Percentiles rank a stretch among this genome's conserved stretches.
These are phyloP conservation scores for Agrochola macilenta DNA, from an alignment of 2,888 invertebrate genomes.

Conservation along the genomic window DNA sequence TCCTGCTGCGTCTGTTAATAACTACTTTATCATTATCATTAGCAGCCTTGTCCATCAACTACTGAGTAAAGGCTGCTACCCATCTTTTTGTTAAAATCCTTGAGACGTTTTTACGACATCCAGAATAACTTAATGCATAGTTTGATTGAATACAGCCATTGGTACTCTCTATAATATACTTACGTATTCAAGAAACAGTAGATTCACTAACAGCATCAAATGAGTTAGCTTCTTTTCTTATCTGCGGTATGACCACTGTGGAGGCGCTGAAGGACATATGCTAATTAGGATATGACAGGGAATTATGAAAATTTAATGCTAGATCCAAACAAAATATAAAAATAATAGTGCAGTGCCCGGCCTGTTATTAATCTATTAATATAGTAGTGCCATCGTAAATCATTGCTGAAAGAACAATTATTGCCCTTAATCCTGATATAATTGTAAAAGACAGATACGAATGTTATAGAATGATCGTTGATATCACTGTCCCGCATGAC, in stretches of 20 bases:
- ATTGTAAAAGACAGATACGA: constrained; percentile 3
- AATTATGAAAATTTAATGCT: not conserved
- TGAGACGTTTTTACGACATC: not conserved
- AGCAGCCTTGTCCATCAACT: not conserved
- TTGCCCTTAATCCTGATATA: constrained; percentile 6
- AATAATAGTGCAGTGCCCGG: too few relatives aligned
- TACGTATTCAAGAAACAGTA: constrained; percentile 72
- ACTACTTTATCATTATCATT: not conserved
- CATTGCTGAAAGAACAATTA: constrained; percentile 1
- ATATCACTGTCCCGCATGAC: not conserved
- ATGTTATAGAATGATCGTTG: not conserved
- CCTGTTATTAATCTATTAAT: not conserved
- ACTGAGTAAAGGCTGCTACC: not conserved
- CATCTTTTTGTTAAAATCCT: not conserved
- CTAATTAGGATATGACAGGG: not conserved
- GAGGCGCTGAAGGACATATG: constrained; percentile 44
- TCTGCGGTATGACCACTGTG: constrained; percentile 49
- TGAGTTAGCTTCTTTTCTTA: constrained; percentile 54
- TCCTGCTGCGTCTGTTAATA: not conserved
- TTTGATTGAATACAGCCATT: too few relatives aligned
- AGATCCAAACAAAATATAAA: too few relatives aligned
- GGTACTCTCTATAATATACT: constrained; percentile 32
- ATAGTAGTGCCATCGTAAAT: not conserved
- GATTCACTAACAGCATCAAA: constrained; percentile 66
- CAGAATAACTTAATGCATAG: too few relatives aligned